Evolutionary conservation across 2,113 vertebrate species (phyloP), one percentile per base, ranked within the genome.

Genomic region (Cygnus atratus): DNA sequence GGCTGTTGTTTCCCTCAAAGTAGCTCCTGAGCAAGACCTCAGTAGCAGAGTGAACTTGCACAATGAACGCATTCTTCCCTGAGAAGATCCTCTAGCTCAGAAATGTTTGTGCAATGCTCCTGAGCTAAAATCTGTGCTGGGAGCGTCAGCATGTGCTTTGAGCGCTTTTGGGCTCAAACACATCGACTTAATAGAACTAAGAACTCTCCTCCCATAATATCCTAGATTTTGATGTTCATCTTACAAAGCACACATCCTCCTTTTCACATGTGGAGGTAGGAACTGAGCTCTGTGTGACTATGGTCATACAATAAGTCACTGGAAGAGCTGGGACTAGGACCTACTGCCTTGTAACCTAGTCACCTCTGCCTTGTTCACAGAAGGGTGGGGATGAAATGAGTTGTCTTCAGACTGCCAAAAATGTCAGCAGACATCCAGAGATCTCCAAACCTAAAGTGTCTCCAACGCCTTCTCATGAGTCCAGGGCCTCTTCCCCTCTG

Each of bases 371-470:
- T 92, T 89, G 35, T 19, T 41, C 93, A 71, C 66, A 80, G 16
- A 76, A 89, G 93, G 95, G 93, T 92, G 93, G 95, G 58, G 91
- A 83, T 92, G 74, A 91, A 95, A 92, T 84, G 58, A 88, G 68
- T 75, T 93, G 88, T 95, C 95, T 61, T 93, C 92, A 89, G 58
- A 94, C 54, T 5, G 93, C 92, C 88, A 97, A 62, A 95, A 96
- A 95, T 83, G 84, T 93, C 90, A 93, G 74, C 88, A 90, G 61
- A 75, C 95, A 29, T 92, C 81, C 87, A 70, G 81, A 94, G 70
- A 95, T 93, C 88, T 87, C 93, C 91, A 87, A 97, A 92, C 66
- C 84, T 68, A 82, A 96, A 61, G 84, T 76, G 78, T 97, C 93
- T 94, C 93, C 91, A 88, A 46, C 25, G 77, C 93, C 88, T 95